Conservation (phyloP, 2,113 vertebrate species). For the Lota lota region DNA sequence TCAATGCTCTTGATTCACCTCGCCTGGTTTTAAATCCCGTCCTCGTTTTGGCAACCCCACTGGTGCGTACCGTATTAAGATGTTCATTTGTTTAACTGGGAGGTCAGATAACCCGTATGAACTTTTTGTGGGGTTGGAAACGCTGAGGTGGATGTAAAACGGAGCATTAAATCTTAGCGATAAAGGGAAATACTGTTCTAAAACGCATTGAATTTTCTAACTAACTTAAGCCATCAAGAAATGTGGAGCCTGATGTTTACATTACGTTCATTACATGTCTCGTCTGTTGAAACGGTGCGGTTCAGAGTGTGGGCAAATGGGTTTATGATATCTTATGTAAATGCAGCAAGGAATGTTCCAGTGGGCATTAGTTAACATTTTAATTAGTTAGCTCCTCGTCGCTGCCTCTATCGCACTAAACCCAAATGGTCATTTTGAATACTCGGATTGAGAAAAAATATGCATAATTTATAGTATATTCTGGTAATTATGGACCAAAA, state of each 20-base stretch:
- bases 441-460: conserved; percentile 20
- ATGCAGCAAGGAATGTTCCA: conserved; percentile 41
- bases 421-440: conserved; percentile 39
- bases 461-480: conserved; percentile 20
- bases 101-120: conserved; percentile 56
- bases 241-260: conserved; percentile 39
- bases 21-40: conserved; percentile 43
- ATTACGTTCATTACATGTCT: conserved; percentile 45
- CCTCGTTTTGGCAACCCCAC: conserved; percentile 48
- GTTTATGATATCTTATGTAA: conserved; percentile 26
- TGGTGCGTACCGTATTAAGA: conserved; percentile 64
- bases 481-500: not conserved
- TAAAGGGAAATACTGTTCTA: conserved; percentile 40
- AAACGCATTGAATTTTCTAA: conserved; percentile 53
- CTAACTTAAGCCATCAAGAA: conserved; percentile 47
- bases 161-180: conserved; percentile 45
- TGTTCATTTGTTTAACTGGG: conserved; percentile 70
- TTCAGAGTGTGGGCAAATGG: conserved; percentile 19
- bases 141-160: conserved; percentile 64
- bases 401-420: conserved; percentile 38
- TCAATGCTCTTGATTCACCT: conserved; percentile 42
- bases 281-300: no score
- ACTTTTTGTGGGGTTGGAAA: conserved; percentile 50
- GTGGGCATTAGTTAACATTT: conserved; percentile 38
- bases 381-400: conserved; percentile 51